These are phyloP conservation scores for Sebastes fasciatus DNA, from an alignment of 2,113 vertebrate genomes.

Conservation along the genomic window DNA sequence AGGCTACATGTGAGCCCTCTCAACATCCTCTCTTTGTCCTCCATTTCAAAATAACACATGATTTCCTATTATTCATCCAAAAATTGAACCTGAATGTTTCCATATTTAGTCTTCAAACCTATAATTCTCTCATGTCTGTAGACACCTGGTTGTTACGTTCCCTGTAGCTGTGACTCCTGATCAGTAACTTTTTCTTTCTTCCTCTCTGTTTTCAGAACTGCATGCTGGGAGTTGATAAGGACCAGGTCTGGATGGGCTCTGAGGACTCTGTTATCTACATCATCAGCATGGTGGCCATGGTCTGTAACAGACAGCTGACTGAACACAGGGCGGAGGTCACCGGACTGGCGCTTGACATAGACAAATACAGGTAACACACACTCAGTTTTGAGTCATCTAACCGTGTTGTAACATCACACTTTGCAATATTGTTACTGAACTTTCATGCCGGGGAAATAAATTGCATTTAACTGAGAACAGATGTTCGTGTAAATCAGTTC, in stretches of 20 bases:
- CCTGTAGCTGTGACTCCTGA: not conserved
- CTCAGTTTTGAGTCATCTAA: not conserved
- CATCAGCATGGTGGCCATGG: constrained; percentile 92
- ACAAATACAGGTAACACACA: constrained; percentile 84
- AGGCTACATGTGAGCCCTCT: not conserved
- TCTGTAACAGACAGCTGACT: constrained; percentile 95
- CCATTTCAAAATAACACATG: no score
- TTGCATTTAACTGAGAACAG: not conserved
- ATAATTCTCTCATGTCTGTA: not conserved
- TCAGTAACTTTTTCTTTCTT: not conserved
- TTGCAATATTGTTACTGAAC: not conserved
- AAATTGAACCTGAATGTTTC: not conserved
- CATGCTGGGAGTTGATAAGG: constrained; percentile 91
- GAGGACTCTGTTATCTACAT: constrained; percentile 95
- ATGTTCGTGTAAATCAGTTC: not conserved
- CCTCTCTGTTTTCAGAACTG: constrained; percentile 86
- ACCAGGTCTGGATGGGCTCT: constrained; percentile 96
- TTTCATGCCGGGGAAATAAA: not conserved
- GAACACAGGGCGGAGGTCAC: constrained; percentile 91
- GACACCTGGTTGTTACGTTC: rapidly evolving
- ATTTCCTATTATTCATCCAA: not conserved
- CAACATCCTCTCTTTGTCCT: not conserved
- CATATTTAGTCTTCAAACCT: not conserved
- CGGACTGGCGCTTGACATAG: constrained; percentile 82
- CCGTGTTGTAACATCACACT: not conserved